A percentile compares a stretch with the other conserved stretches of the same genome.
These are phyloP conservation scores for Rhabdornis inornatus DNA, from an alignment of 2,113 vertebrate species.

Conservation along the genomic window DNA sequence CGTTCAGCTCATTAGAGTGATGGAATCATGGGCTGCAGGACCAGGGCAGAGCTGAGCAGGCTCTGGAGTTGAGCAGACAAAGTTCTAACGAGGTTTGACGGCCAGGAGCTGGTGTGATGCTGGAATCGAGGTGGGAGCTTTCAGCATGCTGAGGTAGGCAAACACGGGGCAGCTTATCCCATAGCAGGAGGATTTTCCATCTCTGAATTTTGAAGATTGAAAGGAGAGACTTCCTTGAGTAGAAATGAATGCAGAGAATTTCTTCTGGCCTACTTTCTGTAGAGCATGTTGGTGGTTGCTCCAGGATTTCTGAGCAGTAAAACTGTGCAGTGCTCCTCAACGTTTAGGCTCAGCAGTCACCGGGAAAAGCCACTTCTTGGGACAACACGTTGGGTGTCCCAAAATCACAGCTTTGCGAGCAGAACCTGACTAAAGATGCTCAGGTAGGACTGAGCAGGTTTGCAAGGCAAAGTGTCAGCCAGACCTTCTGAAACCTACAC, in stretches of 20 bases:
- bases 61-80: background rate
- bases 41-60: background rate
- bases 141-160: background rate
- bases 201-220: background rate
- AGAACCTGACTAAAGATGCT: background rate
- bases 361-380: background rate
- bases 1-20: background rate
- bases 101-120: rapidly evolving
- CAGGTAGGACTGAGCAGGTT: background rate
- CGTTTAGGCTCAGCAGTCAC: background rate
- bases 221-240: background rate
- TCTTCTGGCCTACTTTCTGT: background rate
- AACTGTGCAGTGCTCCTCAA: background rate
- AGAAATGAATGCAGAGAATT: background rate
- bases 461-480: background rate
- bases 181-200: background rate
- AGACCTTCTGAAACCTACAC: background rate
- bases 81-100: rapidly evolving
- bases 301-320: background rate
- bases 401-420: rapidly evolving
- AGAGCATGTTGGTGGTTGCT: background rate
- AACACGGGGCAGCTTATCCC: rapidly evolving
- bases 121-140: background rate
- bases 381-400: rapidly evolving
- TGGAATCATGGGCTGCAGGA: background rate